Evolutionary conservation across 2,113 vertebrate genomes (phyloP), one percentile per base, ranked within the genome.

Genomic region (Tinamus guttatus): DNA sequence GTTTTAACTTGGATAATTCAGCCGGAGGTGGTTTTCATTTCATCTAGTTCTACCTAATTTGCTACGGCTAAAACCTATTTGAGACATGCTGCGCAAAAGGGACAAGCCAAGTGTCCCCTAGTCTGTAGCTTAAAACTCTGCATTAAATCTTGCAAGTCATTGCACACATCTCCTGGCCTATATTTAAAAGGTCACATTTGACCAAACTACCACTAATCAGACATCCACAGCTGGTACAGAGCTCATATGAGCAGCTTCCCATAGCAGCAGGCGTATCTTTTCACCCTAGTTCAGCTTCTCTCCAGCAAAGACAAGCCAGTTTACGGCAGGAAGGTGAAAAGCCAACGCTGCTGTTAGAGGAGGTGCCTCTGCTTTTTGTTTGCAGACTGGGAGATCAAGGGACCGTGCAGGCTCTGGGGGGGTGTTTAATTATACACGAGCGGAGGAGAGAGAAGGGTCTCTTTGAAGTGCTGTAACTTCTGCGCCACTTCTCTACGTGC

Each of bases 1-100:
- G 95, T 96, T 96, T 93, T 91, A 95, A 93, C 92, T 91, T 94
- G 96, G 87, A 60, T 96, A 96, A 96, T 89, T 94, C 93, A 94
- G 85, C 84, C 1, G 7, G 94, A 94, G 95, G 93, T 96, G 71
- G 92, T 80, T 91, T 74, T 90, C 87, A 91, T 95, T 97, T 96
- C 94, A 95, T 94, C 84, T 89, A 93, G 91, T 91, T 87, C 58
- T 85, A 81, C 84, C 86, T 95, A 94, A 96, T 95, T 94, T 95
- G 84, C 85, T 81, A 64, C 87, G 94, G 89, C 79, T 90, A 94
- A 97, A 97, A 91, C 43, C 87, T 65, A 81, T 96, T 89, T 89
- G 91, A 93, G 76, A 83, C 95, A 93, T 69, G 93, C 96, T 94
- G 95, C 91, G 94, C 75, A 36, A 85, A 91, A 91, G 30, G 5